A percentile compares a stretch with the other conserved stretches of the same genome.
phyloP scores from a whole-genome alignment of 2,797 vertebrate species.

The Spinibarbus caldwelli region DNA sequence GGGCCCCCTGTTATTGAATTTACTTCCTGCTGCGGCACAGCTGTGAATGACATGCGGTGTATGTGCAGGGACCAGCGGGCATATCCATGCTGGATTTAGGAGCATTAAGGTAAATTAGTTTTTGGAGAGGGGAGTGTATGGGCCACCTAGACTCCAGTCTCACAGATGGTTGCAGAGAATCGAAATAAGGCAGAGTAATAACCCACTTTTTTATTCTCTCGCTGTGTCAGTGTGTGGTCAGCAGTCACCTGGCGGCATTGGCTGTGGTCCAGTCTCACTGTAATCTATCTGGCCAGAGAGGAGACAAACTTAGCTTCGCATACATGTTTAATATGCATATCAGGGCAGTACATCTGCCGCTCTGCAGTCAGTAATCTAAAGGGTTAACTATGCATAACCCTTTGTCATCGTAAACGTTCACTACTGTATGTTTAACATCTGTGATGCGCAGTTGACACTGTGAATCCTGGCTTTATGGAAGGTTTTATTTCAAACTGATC shows the following conservation, averaged over 20 bases:
- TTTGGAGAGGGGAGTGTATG: conserved; percentile 25
- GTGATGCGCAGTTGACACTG: background rate
- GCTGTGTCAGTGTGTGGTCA: conserved; percentile 12
- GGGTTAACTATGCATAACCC: background rate
- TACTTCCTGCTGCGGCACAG: conserved; percentile 33
- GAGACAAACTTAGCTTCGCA: conserved; percentile 6
- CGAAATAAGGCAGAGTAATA: conserved; percentile 25
- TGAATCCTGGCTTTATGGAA: background rate
- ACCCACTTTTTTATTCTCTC: background rate
- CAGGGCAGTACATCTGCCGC: background rate
- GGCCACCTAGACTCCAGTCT: conserved; percentile 31
- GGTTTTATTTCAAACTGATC: background rate
- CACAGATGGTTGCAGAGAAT: conserved; percentile 18
- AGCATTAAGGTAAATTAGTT: conserved; percentile 47
- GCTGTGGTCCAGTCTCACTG: conserved; percentile 20
- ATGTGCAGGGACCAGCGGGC: conserved; percentile 34
- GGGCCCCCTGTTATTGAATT: conserved; percentile 52
- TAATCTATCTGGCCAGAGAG: background rate
- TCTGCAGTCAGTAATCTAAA: background rate
- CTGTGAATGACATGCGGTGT: conserved; percentile 51
- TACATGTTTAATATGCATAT: conserved; percentile 1
- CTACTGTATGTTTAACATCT: background rate
- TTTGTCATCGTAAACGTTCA: background rate
- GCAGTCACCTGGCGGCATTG: no score
- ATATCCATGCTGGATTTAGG: conserved; percentile 54